phyloP scores from a whole-genome alignment of 2,888 invertebrate species.

The Gari tellinella region DNA sequence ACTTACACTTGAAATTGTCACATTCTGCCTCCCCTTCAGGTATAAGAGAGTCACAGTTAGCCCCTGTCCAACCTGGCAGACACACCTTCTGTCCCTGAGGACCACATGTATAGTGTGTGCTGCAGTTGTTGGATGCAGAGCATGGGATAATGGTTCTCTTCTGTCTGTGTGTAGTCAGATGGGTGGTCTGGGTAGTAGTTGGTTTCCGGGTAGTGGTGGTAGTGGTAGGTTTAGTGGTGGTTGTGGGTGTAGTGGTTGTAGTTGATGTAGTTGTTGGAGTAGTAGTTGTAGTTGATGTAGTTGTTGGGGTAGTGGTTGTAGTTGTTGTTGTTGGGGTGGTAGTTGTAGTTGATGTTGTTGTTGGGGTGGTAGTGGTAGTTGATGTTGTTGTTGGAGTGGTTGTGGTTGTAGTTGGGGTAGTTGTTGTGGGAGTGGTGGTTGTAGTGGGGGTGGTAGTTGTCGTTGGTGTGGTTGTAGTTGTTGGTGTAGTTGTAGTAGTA shows the following conservation, averaged over 20 bases:
- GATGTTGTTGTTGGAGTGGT: constrained; percentile 2
- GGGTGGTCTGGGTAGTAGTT: constrained; percentile 16
- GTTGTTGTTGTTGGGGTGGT: not conserved
- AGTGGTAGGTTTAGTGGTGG: not conserved
- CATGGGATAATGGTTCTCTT: constrained; percentile 32
- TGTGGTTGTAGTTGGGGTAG: constrained; percentile 6
- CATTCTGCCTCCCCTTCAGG: constrained; percentile 56
- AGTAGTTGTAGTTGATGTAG: constrained; percentile 9
- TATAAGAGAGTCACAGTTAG: constrained; percentile 90
- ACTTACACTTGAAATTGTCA: constrained; percentile 60
- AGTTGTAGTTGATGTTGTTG: not conserved
- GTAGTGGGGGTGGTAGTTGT: constrained; percentile 32
- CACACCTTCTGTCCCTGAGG: constrained; percentile 95
- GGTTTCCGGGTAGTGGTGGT: constrained; percentile 25
- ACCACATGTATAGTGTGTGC: constrained; percentile 95
- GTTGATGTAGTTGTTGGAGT: not conserved
- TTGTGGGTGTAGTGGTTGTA: not conserved
- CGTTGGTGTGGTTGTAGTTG: constrained; percentile 22
- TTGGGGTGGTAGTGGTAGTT: constrained; percentile 1
- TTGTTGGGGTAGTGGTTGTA: not conserved
- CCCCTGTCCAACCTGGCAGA: constrained; percentile 95
- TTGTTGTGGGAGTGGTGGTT: constrained; percentile 11
- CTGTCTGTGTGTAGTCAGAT: constrained; percentile 19
- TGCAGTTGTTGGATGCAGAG: constrained; percentile 42
- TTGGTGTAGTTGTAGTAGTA: constrained; percentile 10